phyloP scores from a whole-genome alignment of 2,888 invertebrate genomes.

The Entomobrya multifasciata region DNA sequence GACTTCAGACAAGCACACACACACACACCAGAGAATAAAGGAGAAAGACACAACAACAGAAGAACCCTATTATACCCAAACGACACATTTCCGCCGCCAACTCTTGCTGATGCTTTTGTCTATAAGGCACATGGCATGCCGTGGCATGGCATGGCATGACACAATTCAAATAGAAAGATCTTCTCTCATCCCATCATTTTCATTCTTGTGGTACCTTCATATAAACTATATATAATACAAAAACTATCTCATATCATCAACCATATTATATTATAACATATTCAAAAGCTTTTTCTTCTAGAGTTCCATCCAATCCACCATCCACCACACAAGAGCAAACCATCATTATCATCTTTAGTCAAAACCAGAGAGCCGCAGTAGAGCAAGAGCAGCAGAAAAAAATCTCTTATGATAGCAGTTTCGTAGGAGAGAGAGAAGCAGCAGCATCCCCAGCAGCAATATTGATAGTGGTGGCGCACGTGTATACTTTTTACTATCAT shows the following conservation, averaged over 20 bases:
- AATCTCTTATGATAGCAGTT: too few species aligned
- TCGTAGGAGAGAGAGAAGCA: too few species aligned
- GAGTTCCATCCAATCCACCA: too few species aligned
- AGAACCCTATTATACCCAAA: slow-evolving; percentile 39
- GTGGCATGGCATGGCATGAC: too few species aligned
- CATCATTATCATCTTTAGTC: slow-evolving; percentile 10
- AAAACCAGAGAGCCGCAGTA: too few species aligned
- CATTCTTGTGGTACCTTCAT: neutral
- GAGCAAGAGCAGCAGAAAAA: too few species aligned
- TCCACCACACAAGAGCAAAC: slow-evolving; percentile 47
- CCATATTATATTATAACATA: neutral
- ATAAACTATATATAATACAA: neutral
- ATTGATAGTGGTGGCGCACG: neutral
- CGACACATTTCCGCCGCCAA: slow-evolving; percentile 60
- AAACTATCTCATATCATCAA: too few species aligned
- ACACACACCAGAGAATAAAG: neutral
- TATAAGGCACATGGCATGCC: neutral
- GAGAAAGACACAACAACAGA: slow-evolving; percentile 45
- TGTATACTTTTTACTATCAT: neutral
- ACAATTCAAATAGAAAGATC: too few species aligned
- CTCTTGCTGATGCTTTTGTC: neutral
- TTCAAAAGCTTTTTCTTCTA: slow-evolving; percentile 45
- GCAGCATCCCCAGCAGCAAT: neutral
- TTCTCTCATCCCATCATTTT: too few species aligned
- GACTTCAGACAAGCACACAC: slow-evolving; percentile 19